These are phyloP conservation scores for Drosophila equinoxialis DNA, from an alignment of 1,140 invertebrate genomes.

Conservation along the genomic window DNA sequence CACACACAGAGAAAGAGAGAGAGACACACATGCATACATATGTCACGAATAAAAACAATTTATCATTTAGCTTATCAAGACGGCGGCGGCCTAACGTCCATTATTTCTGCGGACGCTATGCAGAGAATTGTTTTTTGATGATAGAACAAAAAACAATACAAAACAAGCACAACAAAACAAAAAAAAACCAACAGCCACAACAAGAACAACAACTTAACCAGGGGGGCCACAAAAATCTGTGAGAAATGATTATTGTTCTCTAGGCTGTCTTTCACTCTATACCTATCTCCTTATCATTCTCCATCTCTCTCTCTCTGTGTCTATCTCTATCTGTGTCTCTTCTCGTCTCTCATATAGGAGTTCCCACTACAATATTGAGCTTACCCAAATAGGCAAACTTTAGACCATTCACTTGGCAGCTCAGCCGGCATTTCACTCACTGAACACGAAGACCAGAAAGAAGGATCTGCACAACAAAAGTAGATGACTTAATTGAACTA, in stretches of 20 bases:
- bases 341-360: neutral
- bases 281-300: neutral
- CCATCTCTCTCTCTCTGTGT: neutral
- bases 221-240: constrained; percentile 46
- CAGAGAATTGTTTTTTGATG: constrained; percentile 80
- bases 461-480: neutral
- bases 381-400: constrained; percentile 3
- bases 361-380: neutral
- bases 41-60: constrained; percentile 81
- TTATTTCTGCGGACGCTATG: constrained; percentile 77
- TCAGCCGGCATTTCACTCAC: neutral
- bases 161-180: constrained; percentile 35
- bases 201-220: constrained; percentile 37
- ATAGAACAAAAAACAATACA: constrained; percentile 49
- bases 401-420: neutral
- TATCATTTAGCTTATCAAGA: constrained; percentile 80
- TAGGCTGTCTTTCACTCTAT: neutral
- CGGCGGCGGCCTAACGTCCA: constrained; percentile 73
- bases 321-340: neutral
- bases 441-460: neutral
- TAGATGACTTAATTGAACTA: constrained; percentile 4
- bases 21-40: constrained; percentile 53
- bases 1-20: constrained; percentile 8
- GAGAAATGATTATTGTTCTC: constrained; percentile 73
- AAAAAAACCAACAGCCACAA: constrained; percentile 50